A percentile compares a stretch with the other conserved stretches of the same genome.
These are phyloP conservation scores for Tethya wilhelma DNA, from an alignment of 37 sponge, comb jelly and placozoan genomes.

Conservation along the genomic window DNA sequence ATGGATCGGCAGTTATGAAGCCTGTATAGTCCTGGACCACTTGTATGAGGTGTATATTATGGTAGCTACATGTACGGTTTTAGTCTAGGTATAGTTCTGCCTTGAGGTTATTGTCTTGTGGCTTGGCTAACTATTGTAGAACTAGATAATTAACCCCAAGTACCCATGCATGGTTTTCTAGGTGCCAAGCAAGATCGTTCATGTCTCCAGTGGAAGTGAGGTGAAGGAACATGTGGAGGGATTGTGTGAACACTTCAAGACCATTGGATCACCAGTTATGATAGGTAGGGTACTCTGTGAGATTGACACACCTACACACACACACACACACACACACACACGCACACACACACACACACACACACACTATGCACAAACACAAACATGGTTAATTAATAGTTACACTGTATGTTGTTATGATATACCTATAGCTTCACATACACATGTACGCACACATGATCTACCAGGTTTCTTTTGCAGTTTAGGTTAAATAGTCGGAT, in stretches of 20 bases:
- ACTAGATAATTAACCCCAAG: too few species aligned
- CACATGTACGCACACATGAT: not conserved
- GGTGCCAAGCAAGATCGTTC: slow-evolving; percentile 55
- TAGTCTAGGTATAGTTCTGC: not conserved
- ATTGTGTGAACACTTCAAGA: slow-evolving; percentile 68
- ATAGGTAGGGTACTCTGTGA: slow-evolving; percentile 64
- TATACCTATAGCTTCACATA: not conserved
- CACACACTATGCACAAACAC: not conserved
- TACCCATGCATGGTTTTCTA: not conserved
- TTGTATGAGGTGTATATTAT: slow-evolving; percentile 50
- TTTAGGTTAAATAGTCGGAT: too few species aligned
- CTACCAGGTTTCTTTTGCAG: too few species aligned
- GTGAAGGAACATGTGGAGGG: slow-evolving; percentile 5
- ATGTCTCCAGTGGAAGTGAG: slow-evolving; percentile 37
- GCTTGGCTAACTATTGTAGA: not conserved
- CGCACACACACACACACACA: not conserved
- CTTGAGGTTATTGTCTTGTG: not conserved
- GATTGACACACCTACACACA: too few species aligned
- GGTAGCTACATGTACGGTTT: not conserved
- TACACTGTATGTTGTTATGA: not conserved
- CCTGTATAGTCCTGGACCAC: slow-evolving; percentile 72
- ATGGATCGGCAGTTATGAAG: slow-evolving; percentile 93
- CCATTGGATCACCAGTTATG: slow-evolving; percentile 88
- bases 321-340: too few species aligned
- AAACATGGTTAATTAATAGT: not conserved